Evolutionary conservation across 2,113 vertebrate genomes (phyloP).

Genomic region (Myiagra hebetior): DNA sequence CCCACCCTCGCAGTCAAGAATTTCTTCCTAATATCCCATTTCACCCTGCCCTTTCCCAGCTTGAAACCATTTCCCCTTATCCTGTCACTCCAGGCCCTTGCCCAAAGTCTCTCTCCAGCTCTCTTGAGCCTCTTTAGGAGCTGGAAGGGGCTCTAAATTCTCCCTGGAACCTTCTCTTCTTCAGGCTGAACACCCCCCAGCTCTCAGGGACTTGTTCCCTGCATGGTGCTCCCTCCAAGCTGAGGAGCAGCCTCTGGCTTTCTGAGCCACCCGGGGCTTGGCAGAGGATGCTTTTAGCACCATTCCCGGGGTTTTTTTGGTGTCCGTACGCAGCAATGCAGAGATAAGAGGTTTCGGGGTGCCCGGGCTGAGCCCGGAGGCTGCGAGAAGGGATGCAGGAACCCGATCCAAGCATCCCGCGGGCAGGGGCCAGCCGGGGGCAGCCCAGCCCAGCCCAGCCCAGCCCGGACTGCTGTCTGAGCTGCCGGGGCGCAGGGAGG

Average conservation of each 20-base stretch:
- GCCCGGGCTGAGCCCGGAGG: background rate
- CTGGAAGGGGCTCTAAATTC: background rate
- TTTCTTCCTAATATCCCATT: background rate
- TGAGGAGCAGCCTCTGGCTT: background rate
- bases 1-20: background rate
- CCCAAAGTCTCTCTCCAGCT: background rate
- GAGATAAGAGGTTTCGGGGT: background rate
- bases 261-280: accelerated
- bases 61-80: background rate
- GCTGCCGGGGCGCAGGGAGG: background rate
- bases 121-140: background rate
- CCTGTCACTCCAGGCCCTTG: background rate
- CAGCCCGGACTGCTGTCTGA: background rate
- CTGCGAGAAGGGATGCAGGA: background rate
- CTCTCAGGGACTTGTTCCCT: background rate
- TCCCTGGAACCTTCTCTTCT: background rate
- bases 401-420: background rate
- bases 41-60: background rate
- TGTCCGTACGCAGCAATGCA: background rate
- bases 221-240: background rate
- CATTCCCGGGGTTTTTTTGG: too few species aligned
- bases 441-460: too few species aligned
- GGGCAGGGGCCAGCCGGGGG: background rate
- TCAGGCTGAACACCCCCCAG: background rate
- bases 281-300: background rate